Evolutionary conservation across 2,888 invertebrate species (phyloP), one percentile per base, ranked within the genome.

Genomic region (Aromia moschata): DNA sequence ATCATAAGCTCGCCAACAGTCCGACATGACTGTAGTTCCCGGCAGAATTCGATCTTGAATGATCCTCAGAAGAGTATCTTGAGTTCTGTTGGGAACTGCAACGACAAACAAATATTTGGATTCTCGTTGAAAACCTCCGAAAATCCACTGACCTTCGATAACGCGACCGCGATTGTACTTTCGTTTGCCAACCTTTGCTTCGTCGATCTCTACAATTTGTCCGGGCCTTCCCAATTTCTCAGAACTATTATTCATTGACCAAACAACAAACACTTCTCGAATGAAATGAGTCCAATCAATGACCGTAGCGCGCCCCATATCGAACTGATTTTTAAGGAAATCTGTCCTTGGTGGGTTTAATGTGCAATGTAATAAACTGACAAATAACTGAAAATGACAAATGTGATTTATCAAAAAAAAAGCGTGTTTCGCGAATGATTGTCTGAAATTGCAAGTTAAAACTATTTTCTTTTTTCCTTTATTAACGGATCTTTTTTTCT

Each of bases 1-100:
- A 40, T 70, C 52, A 46, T 74, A 74, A 4, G 71, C 57, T 44
- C 57, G 64, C 72, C 72, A 74, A 18, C 67, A 66, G 64, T 74
- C 74, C 1, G 60, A 64, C 1, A 65, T 59, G 10, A 72, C 68
- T 3, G 66, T 70, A 1, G 69, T 70, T 2, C 65, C 67, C 10
- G 68, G 72, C 14, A 44, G 12, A 31, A 72, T 65, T 16, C 43
- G 40, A 14, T 68, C 56, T 46, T 64, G 51, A 10, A 73, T 71
- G 1, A 70, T 18, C 3, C 41, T 11, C 1, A 71, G 16, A 18
- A 71, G 44, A 38, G 43, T 47, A 1, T 52, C 53, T 1, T 20
- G 11, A 1, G 11, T 36, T 1, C 53, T 15, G 12, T 62, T 37
- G 18, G 43, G 16, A 7, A 59, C 51, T 20, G 45, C 20, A 16